Conservation (phyloP, 2,888 invertebrate genomes). For the Trachelus iudaicus region DNA sequence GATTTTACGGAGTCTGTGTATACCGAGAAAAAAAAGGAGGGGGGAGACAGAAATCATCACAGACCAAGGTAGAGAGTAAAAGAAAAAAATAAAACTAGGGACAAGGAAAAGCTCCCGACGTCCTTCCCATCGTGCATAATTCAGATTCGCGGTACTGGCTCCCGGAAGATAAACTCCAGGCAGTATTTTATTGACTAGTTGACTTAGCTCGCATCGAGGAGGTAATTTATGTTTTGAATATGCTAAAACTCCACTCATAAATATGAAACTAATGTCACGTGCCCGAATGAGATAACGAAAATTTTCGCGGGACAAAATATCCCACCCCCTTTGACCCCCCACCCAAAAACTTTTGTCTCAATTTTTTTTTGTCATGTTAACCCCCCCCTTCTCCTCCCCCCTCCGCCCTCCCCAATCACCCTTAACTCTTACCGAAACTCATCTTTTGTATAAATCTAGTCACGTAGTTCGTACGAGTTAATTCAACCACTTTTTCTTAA, state of each 20-base stretch:
- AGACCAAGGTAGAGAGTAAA: background rate
- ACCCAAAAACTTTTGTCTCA: background rate
- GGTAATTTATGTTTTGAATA: constrained; percentile 60
- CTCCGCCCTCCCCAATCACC: background rate
- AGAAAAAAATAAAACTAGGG: background rate
- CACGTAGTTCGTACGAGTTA: background rate
- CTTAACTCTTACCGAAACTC: background rate
- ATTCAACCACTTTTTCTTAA: background rate
- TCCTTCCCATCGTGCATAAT: constrained; percentile 42
- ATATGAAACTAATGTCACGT: constrained; percentile 52
- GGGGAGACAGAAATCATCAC: too few relatives aligned
- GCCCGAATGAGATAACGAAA: constrained; percentile 48
- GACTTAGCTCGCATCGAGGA: constrained; percentile 48
- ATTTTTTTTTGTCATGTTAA: constrained; percentile 1
- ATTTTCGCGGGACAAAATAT: background rate
- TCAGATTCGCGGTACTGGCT: constrained; percentile 29
- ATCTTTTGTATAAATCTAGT: background rate
- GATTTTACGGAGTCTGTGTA: background rate
- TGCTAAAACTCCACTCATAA: constrained; percentile 59
- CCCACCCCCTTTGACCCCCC: background rate
- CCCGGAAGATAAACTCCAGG: constrained; percentile 48
- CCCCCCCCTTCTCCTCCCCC: background rate
- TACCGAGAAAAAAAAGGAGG: background rate
- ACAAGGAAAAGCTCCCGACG: background rate
- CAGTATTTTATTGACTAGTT: constrained; percentile 58